Base-by-base conservation (phyloP, 2,113 vertebrate species). In the Sigmodon hispidus region DNA sequence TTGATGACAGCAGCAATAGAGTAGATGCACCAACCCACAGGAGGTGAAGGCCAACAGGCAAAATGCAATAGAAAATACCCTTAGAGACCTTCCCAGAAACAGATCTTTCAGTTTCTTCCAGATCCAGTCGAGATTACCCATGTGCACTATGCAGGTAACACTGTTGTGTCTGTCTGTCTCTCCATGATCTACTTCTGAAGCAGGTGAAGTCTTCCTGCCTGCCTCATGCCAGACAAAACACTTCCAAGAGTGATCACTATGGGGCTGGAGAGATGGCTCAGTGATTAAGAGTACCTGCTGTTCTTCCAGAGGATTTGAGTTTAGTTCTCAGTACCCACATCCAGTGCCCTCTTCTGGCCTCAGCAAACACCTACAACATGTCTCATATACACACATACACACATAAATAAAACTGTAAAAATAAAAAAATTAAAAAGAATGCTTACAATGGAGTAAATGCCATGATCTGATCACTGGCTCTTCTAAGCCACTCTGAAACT, bases 401-500 rank as follows among this genome's bases (percentile, higher is more conserved):
- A 31, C 12, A 29, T 6, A 40, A 7, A 83, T 81, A 1, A 81
- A 57, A 40, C n/a, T n/a, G n/a, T 16, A 57, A 59, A 48, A 81
- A 24, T 40, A n/a, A 26, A 40, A 81, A 81, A 59, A 81, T 59
- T 59, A 9, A 26, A 63, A 61, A 84, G 10, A 26, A 79, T 79
- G 69, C 43, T 94, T 91, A 50, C 70, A 52, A 63, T 4, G 6
- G 50, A 91, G 17, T 73, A 3, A 96, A 89, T 5, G 15, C n/a
- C 36, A 0, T 43, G 16, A 36, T 75, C 85, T 84, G 22, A 94
- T 87, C 67, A 55, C 85, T 69, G 59, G 63, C n/a, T 89, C 34
- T 91, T 87, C 10, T 40, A 57, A 48, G 34, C 26, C 45, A 52
- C 67, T 94, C 87, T 87, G 50, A 96, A 94, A 77, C 87, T 80